These are phyloP conservation scores for Limnephilus auricula DNA, from an alignment of 2,888 invertebrate species.

Conservation along the genomic window DNA sequence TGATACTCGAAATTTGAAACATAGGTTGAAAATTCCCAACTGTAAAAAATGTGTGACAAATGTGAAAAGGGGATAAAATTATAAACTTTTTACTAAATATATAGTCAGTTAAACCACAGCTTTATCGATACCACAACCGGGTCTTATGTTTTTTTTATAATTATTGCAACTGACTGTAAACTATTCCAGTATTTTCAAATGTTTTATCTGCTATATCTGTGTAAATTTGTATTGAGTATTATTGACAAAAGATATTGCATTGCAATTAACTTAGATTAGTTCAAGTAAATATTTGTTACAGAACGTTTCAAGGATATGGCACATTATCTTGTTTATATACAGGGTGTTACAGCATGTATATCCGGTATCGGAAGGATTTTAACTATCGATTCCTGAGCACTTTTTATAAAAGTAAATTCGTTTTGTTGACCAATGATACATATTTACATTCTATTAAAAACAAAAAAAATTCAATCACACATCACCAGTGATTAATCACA, in stretches of 20 bases:
- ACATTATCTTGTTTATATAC: not conserved
- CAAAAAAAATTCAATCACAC: too few species aligned
- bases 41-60: not conserved
- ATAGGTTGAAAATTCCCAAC: too few species aligned
- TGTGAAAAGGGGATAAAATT: not conserved
- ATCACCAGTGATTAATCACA: too few species aligned
- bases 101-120: not conserved
- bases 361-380: too few species aligned
- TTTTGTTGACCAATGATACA: too few species aligned
- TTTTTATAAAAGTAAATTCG: too few species aligned
- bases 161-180: not conserved
- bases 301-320: not conserved
- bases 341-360: too few species aligned
- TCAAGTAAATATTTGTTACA: not conserved
- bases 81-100: not conserved
- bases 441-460: too few species aligned
- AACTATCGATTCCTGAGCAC: too few species aligned
- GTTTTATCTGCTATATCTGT: not conserved
- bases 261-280: not conserved
- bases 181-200: too few species aligned
- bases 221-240: not conserved
- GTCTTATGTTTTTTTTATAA: not conserved
- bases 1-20: not conserved
- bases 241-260: not conserved
- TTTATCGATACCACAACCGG: not conserved